Evolutionary conservation across 1,140 invertebrate genomes (phyloP), one percentile per base, ranked within the genome.

Genomic region (Chlorops oryzae): DNA sequence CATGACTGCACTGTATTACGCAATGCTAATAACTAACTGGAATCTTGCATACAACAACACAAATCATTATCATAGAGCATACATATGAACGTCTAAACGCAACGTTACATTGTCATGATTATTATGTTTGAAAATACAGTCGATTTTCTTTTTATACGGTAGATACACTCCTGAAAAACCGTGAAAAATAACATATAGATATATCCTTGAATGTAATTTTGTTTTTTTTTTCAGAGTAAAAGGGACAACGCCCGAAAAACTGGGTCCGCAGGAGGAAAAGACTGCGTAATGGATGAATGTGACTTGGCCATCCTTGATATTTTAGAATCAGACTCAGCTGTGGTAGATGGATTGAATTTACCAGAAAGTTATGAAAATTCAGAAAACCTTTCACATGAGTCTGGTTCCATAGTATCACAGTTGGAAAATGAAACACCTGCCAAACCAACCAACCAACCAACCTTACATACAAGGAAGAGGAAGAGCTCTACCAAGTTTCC

Each of bases 241-340:
- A 43, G 25, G 20, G 27, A 35, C 24, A 34, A 50, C 10, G 2
- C 20, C 25, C 3, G 27, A 50, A 50, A 28, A 25, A 41, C 38
- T 5, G 25, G 20, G 13, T 22, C 38, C 21, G 1, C 18, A 9
- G 47, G 18, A 6, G 47, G 47, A 9, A 50, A 42, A 23, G 18
- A 25, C 13, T 4, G 18, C 13, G 21, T 44, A 1, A 24, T 37
- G 20, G 17, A 44, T 34, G 34, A 34, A 44, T 40, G 37, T 9
- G 40, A 51, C 22, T 13, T 5, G 10, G 21, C 13, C 20, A 51
- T 51, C 12, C 17, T 51, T 7, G 28, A 51, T 24, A 51, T 51
- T 39, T 5, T 51, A 13, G 41, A 15, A 15, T 24, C 13, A 22
- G 49, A 51, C 21, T 44, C 21, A 25, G 17, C 32, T 42, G 49